Percentiles rank a stretch among this genome's conserved stretches.
Evolutionary conservation across 1,140 invertebrate species (phyloP).

Genomic region (Zaprionus ornatus): DNA sequence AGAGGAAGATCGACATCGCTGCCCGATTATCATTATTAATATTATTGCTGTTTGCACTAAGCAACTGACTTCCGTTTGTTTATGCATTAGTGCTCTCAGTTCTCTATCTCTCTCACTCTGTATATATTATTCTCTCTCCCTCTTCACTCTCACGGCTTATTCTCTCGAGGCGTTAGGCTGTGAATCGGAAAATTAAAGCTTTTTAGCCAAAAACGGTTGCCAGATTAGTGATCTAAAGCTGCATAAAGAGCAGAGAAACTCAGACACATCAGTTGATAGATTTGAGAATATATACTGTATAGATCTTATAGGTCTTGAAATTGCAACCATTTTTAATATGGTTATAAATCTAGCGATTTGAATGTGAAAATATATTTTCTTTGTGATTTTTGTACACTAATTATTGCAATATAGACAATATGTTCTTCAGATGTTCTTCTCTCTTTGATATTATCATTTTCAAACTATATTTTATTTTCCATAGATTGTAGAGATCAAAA

Average conservation of each 20-base stretch:
- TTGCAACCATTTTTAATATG: no score
- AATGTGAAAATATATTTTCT: no score
- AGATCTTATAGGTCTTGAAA: no score
- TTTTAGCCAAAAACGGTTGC: not conserved
- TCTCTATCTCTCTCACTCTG: not conserved
- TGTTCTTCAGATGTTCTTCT: no score
- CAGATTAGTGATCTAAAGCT: slow-evolving; percentile 25
- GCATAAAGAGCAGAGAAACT: not conserved
- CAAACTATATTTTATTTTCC: no score
- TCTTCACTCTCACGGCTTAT: not conserved
- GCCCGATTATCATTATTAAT: slow-evolving; percentile 73
- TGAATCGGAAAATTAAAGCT: slow-evolving; percentile 59
- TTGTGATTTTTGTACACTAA: no score
- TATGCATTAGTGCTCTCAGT: not conserved
- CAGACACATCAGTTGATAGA: not conserved
- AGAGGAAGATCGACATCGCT: slow-evolving; percentile 38
- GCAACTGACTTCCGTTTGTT: slow-evolving; percentile 42
- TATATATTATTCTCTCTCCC: not conserved
- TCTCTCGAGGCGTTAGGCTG: slow-evolving; percentile 44
- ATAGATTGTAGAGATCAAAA: no score
- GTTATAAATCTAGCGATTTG: no score
- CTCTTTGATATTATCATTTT: no score
- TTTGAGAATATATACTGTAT: no score
- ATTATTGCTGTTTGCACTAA: slow-evolving; percentile 72
- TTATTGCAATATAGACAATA: no score